Base-by-base conservation (phyloP, 2,888 invertebrate species). In the Geotrupes spiniger region DNA sequence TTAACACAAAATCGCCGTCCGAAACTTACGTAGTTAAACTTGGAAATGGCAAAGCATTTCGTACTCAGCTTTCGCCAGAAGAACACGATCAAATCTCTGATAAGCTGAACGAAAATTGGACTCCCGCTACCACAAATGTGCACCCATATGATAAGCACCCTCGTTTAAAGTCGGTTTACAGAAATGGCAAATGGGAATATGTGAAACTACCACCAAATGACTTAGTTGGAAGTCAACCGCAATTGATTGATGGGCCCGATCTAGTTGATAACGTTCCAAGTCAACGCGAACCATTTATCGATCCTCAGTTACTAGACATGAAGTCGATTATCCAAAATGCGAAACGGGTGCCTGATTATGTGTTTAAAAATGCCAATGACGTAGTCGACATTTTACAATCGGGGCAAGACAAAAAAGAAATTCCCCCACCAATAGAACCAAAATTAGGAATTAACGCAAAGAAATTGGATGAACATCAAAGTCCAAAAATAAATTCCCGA, bases 121-220 rank as follows among this genome's bases (percentile, higher is more conserved):
- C 31, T 1, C 6, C 33, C 5, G 21, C 8, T 2, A 27, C 16
- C 1, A 14, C 14, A 11, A 41, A 11, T 2, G 39, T 36, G 2
- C 15, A 46, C 10, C 46, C 27, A 1, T 46, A 46, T n/a, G 46
- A 41, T 10, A 17, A 12, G n/a, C 46, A 36, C 11, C 53, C 36
- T 4, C 25, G 31, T 29, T 39, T 14, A 36, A 31, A 36, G 6
- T 36, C 41, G 16, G 10, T 14, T 21, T 52, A 42, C 26, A 36
- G 21, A 4, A 15, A 27, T 5, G 46, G 46, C 9, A 40, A 41
- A 27, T 46, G 46, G 46, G 16, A 21, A 5, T 41, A 33, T 10
- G 36, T 39, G 8, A 46, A 36, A 17, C 8, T 16, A 8, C 11
- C 31, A 15, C 41, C 46, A 3, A 46, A 28, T 8, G 36, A 17